Percentiles rank a stretch among this genome's conserved stretches.
Conservation (phyloP, 1,140 invertebrate species). For the Zaprionus gabonicus region DNA sequence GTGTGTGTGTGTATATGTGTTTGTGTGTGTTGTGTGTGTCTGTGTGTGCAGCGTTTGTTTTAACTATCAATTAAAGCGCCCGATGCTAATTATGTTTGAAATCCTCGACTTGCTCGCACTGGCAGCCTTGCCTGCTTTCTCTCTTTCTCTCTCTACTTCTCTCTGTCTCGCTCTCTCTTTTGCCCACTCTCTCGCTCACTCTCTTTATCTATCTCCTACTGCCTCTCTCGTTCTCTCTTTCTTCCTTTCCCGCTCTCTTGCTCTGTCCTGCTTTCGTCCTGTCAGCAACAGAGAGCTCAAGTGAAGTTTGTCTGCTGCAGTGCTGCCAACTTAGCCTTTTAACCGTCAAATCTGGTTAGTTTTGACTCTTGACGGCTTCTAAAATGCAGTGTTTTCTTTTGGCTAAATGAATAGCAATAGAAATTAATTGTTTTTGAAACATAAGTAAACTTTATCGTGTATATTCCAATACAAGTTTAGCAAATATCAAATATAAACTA, state of each 20-base stretch:
- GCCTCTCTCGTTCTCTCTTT: neutral
- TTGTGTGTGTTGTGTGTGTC: slow-evolving; percentile 15
- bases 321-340: neutral
- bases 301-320: slow-evolving; percentile 18
- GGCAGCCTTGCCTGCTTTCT: neutral
- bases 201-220: neutral
- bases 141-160: neutral
- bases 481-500: too few relatives aligned
- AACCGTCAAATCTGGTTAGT: neutral
- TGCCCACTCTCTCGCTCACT: neutral
- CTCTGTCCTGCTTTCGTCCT: neutral
- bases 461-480: too few relatives aligned
- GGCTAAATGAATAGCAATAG: too few relatives aligned
- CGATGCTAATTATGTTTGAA: slow-evolving; percentile 74
- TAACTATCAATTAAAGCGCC: slow-evolving; percentile 79
- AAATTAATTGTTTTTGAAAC: too few relatives aligned
- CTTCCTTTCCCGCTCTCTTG: neutral
- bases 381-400: too few relatives aligned
- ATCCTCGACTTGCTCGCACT: slow-evolving; percentile 10
- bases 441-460: too few relatives aligned
- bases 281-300: slow-evolving; percentile 27
- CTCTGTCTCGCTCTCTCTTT: slow-evolving; percentile 3
- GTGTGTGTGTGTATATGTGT: slow-evolving; percentile 11
- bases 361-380: neutral
- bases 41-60: slow-evolving; percentile 49